Conservation (phyloP, 2,113 vertebrate genomes). For the Emydocephalus ijimae region DNA sequence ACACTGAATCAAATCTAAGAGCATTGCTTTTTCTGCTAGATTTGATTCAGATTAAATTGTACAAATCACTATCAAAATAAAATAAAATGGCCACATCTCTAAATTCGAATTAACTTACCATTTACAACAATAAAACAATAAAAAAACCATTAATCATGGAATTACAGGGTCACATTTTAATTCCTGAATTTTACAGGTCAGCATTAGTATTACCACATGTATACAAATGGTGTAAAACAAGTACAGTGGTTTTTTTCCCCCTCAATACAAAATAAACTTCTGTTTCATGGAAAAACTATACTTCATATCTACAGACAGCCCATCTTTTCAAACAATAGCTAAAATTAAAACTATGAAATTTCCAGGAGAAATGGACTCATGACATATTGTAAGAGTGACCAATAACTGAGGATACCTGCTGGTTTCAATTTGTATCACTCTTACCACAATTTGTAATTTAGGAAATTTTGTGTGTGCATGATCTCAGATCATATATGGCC, state of each 20-base stretch:
- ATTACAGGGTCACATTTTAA: slow-evolving; percentile 98
- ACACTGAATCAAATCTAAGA: slow-evolving; percentile 4
- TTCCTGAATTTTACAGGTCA: slow-evolving; percentile 90
- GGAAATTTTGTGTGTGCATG: slow-evolving; percentile 57
- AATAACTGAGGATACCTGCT: slow-evolving; percentile 63
- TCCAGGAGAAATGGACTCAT: slow-evolving; percentile 77
- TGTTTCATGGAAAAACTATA: slow-evolving; percentile 84
- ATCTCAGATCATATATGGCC: slow-evolving; percentile 75
- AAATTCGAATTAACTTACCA: slow-evolving; percentile 51
- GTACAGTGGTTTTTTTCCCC: slow-evolving; percentile 84
- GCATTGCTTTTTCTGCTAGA: background rate
- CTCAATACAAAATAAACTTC: slow-evolving; percentile 90
- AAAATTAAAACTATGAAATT: slow-evolving; percentile 80
- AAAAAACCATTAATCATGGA: slow-evolving; percentile 69
- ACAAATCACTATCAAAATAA: slow-evolving; percentile 27
- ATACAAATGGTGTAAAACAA: slow-evolving; percentile 97
- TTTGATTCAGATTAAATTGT: slow-evolving; percentile 29
- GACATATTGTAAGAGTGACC: slow-evolving; percentile 71
- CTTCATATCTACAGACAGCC: slow-evolving; percentile 83
- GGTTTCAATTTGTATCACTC: slow-evolving; percentile 50
- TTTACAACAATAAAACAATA: slow-evolving; percentile 69
- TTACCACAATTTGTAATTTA: slow-evolving; percentile 52
- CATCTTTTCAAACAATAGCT: slow-evolving; percentile 79
- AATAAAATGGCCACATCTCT: slow-evolving; percentile 46
- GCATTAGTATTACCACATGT: slow-evolving; percentile 88